Evolutionary conservation across 2,888 invertebrate genomes (phyloP).

Genomic region (Oscheius myriophilus): DNA sequence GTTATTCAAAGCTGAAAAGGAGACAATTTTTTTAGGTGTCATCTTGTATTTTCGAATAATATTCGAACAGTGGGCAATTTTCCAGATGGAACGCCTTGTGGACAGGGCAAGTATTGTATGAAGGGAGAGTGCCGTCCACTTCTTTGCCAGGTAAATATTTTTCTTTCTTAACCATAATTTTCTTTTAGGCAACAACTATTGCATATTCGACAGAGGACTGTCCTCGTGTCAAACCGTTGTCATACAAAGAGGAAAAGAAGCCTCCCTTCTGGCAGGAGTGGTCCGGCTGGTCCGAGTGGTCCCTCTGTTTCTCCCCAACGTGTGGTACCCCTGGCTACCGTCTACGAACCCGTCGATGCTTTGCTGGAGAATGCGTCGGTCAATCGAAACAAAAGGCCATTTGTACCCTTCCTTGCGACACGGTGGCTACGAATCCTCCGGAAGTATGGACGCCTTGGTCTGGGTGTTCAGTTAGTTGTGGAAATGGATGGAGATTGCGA

Average conservation of each 20-base stretch:
- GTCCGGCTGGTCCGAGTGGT: constrained; percentile 54
- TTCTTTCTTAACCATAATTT: neutral
- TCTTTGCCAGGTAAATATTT: constrained; percentile 5
- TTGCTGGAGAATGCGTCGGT: constrained; percentile 48
- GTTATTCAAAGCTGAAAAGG: neutral
- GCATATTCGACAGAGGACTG: neutral
- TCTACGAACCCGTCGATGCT: constrained; percentile 45
- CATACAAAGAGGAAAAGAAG: constrained; percentile 26
- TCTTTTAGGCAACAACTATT: constrained; percentile 3
- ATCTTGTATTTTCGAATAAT: constrained; percentile 47
- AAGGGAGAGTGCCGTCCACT: constrained; percentile 61
- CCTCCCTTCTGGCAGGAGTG: constrained; percentile 48
- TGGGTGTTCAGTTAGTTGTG: constrained; percentile 51
- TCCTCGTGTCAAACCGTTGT: neutral
- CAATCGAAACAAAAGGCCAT: constrained; percentile 32
- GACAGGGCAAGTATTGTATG: constrained; percentile 58
- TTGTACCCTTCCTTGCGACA: constrained; percentile 21
- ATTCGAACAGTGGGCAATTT: constrained; percentile 64
- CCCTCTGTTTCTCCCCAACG: constrained; percentile 45
- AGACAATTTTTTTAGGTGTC: constrained; percentile 34
- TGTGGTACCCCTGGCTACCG: constrained; percentile 46
- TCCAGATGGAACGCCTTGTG: constrained; percentile 68
- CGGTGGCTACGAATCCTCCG: neutral
- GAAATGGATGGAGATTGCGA: constrained; percentile 42
- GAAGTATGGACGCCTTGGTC: constrained; percentile 49